A percentile compares a stretch with the other conserved stretches of the same genome.
Conservation (phyloP, 2,888 invertebrate species). For the Acronicta alni region DNA sequence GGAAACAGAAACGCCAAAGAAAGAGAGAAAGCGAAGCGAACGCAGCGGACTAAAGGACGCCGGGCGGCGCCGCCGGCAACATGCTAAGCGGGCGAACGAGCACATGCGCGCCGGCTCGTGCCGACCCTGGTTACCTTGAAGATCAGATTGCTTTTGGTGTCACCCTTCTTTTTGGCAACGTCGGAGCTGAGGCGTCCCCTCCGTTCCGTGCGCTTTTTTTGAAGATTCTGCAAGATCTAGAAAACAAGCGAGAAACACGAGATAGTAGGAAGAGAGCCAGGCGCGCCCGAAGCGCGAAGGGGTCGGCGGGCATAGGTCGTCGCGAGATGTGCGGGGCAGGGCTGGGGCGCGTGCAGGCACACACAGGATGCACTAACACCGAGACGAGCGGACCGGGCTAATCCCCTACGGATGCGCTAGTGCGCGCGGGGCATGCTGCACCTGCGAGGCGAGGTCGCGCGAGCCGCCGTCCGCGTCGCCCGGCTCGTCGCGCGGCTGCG, state of each 20-base stretch:
- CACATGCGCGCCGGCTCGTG: constrained; percentile 89
- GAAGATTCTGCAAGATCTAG: constrained; percentile 99
- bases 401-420: constrained; percentile 79
- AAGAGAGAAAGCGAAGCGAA: constrained; percentile 87
- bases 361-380: constrained; percentile 86
- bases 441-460: constrained; percentile 87
- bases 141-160: constrained; percentile 99
- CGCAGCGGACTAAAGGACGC: constrained; percentile 86
- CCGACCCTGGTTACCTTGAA: constrained; percentile 97
- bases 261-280: constrained; percentile 92
- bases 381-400: constrained; percentile 83
- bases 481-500: constrained; percentile 85
- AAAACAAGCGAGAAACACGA: constrained; percentile 97
- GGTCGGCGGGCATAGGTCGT: constrained; percentile 74
- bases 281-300: constrained; percentile 83
- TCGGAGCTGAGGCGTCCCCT: constrained; percentile 98
- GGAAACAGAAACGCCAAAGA: constrained; percentile 83
- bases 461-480: constrained; percentile 80
- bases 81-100: constrained; percentile 89
- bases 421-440: constrained; percentile 79
- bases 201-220: constrained; percentile 99
- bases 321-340: constrained; percentile 76
- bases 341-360: constrained; percentile 75
- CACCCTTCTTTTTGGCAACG: constrained; percentile 97
- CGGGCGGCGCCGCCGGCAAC: constrained; percentile 84